Evolutionary conservation across 2,797 vertebrate genomes (phyloP).

Genomic region (Chloroceryle amazona): DNA sequence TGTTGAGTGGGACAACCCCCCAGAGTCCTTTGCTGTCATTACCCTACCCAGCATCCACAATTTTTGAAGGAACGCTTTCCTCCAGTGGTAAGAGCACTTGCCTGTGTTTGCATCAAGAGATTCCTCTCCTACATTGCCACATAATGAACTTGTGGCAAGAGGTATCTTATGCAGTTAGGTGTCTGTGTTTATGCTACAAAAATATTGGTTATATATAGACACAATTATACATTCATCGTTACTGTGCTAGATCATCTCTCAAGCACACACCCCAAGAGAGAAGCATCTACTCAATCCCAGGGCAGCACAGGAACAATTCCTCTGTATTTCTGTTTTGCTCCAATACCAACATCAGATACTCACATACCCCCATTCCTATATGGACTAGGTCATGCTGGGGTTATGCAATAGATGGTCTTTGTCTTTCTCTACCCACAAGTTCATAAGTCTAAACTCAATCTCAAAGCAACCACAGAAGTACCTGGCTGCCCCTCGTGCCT

Average conservation of each 20-base stretch:
- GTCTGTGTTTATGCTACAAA: neutral
- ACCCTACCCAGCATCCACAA: neutral
- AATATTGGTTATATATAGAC: neutral
- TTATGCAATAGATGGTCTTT: neutral
- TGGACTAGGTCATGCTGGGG: accelerated
- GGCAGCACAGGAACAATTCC: neutral
- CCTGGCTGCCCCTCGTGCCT: neutral
- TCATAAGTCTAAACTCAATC: neutral
- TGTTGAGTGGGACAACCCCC: neutral
- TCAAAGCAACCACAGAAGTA: neutral
- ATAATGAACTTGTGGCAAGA: neutral
- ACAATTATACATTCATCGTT: neutral
- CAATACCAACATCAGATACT: neutral
- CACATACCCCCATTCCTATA: neutral
- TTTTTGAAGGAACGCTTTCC: neutral
- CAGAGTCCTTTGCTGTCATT: neutral
- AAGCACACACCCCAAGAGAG: neutral
- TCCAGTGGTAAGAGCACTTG: neutral
- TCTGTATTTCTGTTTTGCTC: neutral
- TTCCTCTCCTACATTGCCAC: neutral
- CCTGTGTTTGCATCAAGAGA: neutral
- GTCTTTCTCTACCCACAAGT: neutral
- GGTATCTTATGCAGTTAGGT: neutral
- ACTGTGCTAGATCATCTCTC: neutral
- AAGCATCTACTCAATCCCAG: neutral